Evolutionary conservation across 1,140 invertebrate species (phyloP).

Genomic region (Euborellia annulipes): DNA sequence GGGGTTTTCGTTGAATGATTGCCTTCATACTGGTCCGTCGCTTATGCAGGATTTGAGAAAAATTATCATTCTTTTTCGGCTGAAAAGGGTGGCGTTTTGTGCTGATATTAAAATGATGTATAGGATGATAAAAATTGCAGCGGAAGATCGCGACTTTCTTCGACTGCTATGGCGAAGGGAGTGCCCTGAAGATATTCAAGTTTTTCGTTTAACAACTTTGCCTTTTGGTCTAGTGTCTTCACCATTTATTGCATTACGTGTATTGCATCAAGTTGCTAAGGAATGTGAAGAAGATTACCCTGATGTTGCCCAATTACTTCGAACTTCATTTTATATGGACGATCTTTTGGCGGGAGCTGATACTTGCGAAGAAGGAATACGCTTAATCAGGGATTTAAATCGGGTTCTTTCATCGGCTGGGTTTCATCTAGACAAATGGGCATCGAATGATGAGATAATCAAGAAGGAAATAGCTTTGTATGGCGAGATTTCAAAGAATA

Average conservation of each 20-base stretch:
- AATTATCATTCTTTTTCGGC: slow-evolving; percentile 27
- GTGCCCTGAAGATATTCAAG: slow-evolving; percentile 15
- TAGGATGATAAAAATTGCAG: slow-evolving; percentile 21
- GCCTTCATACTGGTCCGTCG: slow-evolving; percentile 24
- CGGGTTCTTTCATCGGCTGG: slow-evolving; percentile 3
- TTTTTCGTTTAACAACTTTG: slow-evolving; percentile 16
- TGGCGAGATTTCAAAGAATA: slow-evolving; percentile 27
- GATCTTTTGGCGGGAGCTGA: slow-evolving; percentile 23
- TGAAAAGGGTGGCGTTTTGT: slow-evolving; percentile 21
- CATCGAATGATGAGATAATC: background rate
- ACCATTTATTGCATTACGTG: slow-evolving; percentile 8
- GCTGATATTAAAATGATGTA: slow-evolving; percentile 29
- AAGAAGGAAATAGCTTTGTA: slow-evolving; percentile 12
- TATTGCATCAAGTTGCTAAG: slow-evolving; percentile 8
- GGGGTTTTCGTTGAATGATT: slow-evolving; percentile 26
- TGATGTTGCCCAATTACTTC: slow-evolving; percentile 16
- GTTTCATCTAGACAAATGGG: slow-evolving; percentile 3
- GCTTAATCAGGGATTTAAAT: slow-evolving; percentile 1
- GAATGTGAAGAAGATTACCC: slow-evolving; percentile 17
- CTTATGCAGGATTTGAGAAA: slow-evolving; percentile 26
- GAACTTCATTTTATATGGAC: slow-evolving; percentile 30
- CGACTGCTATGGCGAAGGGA: slow-evolving; percentile 26
- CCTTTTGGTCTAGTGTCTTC: slow-evolving; percentile 16
- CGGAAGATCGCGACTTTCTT: slow-evolving; percentile 22
- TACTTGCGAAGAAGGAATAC: slow-evolving; percentile 4